These are phyloP conservation scores for Illadopsis cleaveri DNA, from an alignment of 2,113 vertebrate genomes.

Conservation along the genomic window DNA sequence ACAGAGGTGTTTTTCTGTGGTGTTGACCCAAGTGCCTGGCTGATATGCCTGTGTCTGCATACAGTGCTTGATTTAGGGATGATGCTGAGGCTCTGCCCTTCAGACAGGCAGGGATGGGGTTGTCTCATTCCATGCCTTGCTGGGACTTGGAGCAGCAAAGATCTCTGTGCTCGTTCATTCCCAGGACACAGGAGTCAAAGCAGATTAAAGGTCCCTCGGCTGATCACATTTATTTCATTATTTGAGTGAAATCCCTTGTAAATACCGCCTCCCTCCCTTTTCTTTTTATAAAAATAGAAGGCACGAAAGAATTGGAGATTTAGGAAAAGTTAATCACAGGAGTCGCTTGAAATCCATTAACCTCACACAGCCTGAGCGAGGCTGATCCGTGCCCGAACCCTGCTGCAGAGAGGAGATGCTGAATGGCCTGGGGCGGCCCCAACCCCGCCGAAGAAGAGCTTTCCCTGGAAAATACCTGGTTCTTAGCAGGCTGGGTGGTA, in stretches of 20 bases:
- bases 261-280: not conserved
- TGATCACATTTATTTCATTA: slow-evolving; percentile 69
- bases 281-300: slow-evolving; percentile 58
- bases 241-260: slow-evolving; percentile 59
- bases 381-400: not conserved
- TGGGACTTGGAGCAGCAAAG: not conserved
- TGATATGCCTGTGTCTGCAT: not conserved
- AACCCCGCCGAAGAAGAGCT: not conserved
- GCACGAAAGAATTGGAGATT: slow-evolving; percentile 54
- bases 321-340: slow-evolving; percentile 50
- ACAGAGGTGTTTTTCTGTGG: not conserved
- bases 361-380: not conserved
- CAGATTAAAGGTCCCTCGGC: slow-evolving; percentile 50
- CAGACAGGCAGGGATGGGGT: not conserved
- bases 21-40: not conserved
- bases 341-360: slow-evolving; percentile 1
- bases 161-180: not conserved
- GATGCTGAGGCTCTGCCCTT: not conserved
- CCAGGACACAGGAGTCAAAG: slow-evolving; percentile 46
- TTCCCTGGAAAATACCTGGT: not conserved
- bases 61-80: not conserved
- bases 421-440: fast-evolving
- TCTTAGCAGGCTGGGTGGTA: not conserved
- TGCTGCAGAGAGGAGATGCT: not conserved
- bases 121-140: not conserved